Conservation (phyloP, 2,113 vertebrate genomes). For the Pangasianodon hypophthalmus region DNA sequence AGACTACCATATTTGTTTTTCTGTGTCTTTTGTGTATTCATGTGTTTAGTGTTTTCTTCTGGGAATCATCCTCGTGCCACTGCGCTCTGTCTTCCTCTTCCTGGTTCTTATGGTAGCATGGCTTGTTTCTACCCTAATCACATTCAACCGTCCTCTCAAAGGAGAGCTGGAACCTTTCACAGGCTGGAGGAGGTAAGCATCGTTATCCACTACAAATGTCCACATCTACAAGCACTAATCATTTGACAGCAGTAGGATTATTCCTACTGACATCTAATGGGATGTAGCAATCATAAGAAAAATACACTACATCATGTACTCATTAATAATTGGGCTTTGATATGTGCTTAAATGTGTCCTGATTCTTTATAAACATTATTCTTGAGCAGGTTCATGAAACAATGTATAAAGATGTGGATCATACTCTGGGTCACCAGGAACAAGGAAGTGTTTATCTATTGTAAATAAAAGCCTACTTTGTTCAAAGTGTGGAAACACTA, state of each 20-base stretch:
- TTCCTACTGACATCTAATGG: background rate
- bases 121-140: constrained; percentile 80
- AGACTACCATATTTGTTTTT: background rate
- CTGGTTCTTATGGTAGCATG: constrained; percentile 82
- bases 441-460: background rate
- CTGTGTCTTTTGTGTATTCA: background rate
- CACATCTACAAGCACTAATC: background rate
- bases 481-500: background rate
- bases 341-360: background rate
- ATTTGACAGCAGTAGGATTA: background rate
- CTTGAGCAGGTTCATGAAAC: background rate
- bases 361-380: background rate
- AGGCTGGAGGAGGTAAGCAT: constrained; percentile 90
- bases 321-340: background rate
- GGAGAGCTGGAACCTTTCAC: constrained; percentile 76
- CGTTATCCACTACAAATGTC: background rate
- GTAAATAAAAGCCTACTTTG: background rate
- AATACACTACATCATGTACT: background rate
- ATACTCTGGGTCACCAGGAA: background rate
- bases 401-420: background rate
- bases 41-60: constrained; percentile 72
- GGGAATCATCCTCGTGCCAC: constrained; percentile 86
- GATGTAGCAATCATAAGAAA: background rate
- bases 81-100: constrained; percentile 75
- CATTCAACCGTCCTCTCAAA: constrained; percentile 73